Base-by-base conservation (phyloP, 2,113 vertebrate genomes). In the Abramis brama region DNA sequence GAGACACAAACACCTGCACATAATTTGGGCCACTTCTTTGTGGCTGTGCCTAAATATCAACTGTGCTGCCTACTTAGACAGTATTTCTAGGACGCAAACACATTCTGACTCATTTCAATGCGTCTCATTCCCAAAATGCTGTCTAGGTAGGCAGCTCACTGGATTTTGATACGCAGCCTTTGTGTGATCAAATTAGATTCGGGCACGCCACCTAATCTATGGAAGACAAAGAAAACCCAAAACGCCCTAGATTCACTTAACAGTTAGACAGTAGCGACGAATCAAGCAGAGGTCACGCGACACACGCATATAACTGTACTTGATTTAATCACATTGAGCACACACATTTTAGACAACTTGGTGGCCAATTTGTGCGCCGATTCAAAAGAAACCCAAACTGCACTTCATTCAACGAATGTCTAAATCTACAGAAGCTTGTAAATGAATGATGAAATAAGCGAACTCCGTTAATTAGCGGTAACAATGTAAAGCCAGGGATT, bases 1-100 rank as follows among this genome's bases (percentile, higher is more conserved):
- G 85, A 70, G 88, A 86, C 25, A 23, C 15, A 1, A 86, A 75
- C 90, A 91, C 88, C 90, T 89, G 87, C 87, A 85, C 60, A 82
- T 45, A 60, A 70, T 79, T 45, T 83, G 83, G 64, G 85, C 78
- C 77, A 66, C 39, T 83, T 50, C 55, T 62, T 79, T 71, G 47
- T 57, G 33, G 64, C 19, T n/a, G 15, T 81, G 60, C 12, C 19
- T 50, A 3, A 43, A 68, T 27, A 21, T 21, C 11, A 33, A 55
- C 27, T 15, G 62, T 33, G 80, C n/a, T 27, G 10, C 79, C 79
- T 82, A 30, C 62, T 60, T 50, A 64, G 59, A 5, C 36, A 50
- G 10, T 43, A 81, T 82, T 52, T 68, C n/a, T 15, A 5, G 0
- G 15, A 77, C 21, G 45, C 47, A 55, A 55, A 50, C 79, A 15